These are phyloP conservation scores for Microctenopoma stevenorrisi DNA, from an alignment of 2,797 vertebrate genomes.

Conservation along the genomic window DNA sequence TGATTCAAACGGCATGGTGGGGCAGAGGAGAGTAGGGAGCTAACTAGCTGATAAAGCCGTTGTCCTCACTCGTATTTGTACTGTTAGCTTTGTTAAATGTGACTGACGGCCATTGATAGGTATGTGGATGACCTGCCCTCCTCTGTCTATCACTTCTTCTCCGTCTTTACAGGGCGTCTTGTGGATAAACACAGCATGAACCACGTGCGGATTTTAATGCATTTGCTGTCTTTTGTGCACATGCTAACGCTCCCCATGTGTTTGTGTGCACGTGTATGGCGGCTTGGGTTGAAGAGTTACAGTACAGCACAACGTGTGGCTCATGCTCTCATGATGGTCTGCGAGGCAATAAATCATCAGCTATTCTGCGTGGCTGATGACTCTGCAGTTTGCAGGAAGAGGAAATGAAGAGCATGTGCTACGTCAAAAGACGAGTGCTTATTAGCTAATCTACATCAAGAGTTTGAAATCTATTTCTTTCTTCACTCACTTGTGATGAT, in stretches of 20 bases:
- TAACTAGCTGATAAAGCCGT: constrained; percentile 71
- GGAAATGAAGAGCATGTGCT: constrained; percentile 17
- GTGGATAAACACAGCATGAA: constrained; percentile 42
- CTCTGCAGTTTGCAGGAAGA: constrained; percentile 29
- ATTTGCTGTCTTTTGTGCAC: not conserved
- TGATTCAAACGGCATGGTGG: constrained; percentile 27
- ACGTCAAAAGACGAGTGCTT: constrained; percentile 50
- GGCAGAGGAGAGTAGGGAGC: constrained; percentile 39
- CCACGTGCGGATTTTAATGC: constrained; percentile 49
- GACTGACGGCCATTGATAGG: constrained; percentile 79
- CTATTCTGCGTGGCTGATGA: constrained; percentile 58
- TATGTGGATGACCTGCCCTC: constrained; percentile 56
- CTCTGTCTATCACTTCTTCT: constrained; percentile 56
- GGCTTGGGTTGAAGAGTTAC: constrained; percentile 36
- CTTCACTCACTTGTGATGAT: not conserved
- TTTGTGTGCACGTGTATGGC: constrained; percentile 26
- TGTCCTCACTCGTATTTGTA: constrained; percentile 65
- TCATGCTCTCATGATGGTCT: constrained; percentile 48
- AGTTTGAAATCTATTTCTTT: constrained; percentile 29
- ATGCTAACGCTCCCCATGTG: constrained; percentile 17
- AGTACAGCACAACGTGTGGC: constrained; percentile 35
- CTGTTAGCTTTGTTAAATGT: constrained; percentile 76
- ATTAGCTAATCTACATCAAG: constrained; percentile 60
- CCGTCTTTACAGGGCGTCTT: not conserved
- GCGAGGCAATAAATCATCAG: constrained; percentile 56